These are phyloP conservation scores for Cremastinae sp. DNA, from an alignment of 2,888 invertebrate species.

Conservation along the genomic window DNA sequence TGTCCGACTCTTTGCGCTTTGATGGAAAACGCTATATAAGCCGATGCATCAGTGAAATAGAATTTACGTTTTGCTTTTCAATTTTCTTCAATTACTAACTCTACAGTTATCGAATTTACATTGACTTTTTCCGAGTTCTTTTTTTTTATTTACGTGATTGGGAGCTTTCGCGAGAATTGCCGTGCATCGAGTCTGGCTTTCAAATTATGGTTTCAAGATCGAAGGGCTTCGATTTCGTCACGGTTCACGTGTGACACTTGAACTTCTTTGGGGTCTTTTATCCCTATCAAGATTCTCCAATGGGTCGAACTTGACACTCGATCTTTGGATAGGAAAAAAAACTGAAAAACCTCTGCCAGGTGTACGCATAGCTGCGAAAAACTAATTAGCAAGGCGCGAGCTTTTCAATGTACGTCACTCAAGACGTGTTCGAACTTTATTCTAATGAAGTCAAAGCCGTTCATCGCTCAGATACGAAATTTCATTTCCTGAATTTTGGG, in stretches of 20 bases:
- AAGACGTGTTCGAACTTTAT: too few species aligned
- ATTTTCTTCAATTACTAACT: too few species aligned
- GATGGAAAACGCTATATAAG: conserved; percentile 12
- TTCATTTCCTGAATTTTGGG: too few species aligned
- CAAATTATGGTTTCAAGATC: conserved; percentile 19
- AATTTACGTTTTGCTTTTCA: not conserved
- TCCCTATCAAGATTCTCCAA: conserved; percentile 9
- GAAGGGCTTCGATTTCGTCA: conserved; percentile 42
- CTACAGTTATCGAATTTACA: too few species aligned
- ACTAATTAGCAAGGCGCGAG: too few species aligned
- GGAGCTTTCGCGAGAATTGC: not conserved
- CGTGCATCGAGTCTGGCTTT: not conserved
- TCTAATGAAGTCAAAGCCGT: too few species aligned
- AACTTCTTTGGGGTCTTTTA: conserved; percentile 28
- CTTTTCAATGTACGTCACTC: too few species aligned
- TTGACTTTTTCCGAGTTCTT: too few species aligned
- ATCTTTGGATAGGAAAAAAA: conserved; percentile 11
- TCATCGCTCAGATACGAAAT: too few species aligned
- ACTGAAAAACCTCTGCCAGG: too few species aligned
- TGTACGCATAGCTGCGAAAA: too few species aligned
- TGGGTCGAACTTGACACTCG: conserved; percentile 26
- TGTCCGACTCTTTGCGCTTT: not conserved
- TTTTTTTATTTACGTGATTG: not conserved
- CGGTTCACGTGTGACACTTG: conserved; percentile 45
- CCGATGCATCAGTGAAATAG: not conserved